Percentiles rank a stretch among this genome's conserved stretches.
These are phyloP conservation scores for Etia nguti DNA, from an alignment of 2,113 vertebrate species.

Conservation along the genomic window DNA sequence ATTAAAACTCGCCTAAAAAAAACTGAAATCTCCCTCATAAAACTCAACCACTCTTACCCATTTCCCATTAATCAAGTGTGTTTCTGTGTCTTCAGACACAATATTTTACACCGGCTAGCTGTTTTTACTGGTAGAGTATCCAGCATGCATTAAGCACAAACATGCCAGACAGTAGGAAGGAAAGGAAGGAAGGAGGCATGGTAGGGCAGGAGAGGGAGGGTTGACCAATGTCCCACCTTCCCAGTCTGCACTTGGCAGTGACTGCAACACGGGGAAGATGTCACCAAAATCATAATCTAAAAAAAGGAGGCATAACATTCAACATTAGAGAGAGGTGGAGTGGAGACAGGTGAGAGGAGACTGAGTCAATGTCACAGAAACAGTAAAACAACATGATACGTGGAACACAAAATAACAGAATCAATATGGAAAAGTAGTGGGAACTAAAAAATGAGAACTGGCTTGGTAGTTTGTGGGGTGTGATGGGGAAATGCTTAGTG, in stretches of 20 bases:
- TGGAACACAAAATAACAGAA: constrained; percentile 17
- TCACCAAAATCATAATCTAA: constrained; percentile 99
- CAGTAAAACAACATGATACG: constrained; percentile 24
- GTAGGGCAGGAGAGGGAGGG: constrained; percentile 40
- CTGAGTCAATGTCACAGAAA: constrained; percentile 28
- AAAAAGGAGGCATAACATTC: constrained; percentile 88
- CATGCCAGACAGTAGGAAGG: constrained; percentile 74
- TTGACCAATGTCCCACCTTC: constrained; percentile 93
- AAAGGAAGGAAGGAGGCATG: neutral
- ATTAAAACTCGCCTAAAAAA: neutral
- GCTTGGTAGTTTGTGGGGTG: neutral
- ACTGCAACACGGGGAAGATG: constrained; percentile 97
- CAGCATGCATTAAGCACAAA: constrained; percentile 44
- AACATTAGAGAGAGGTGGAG: constrained; percentile 38
- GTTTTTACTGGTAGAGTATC: neutral
- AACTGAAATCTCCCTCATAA: neutral
- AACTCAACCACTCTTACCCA: neutral
- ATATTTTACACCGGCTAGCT: neutral
- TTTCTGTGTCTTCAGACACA: neutral
- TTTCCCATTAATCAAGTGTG: neutral
- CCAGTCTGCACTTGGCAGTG: constrained; percentile 98
- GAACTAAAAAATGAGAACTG: constrained; percentile 28
- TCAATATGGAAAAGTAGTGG: neutral
- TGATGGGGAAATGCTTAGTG: neutral
- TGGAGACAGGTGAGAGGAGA: constrained; percentile 3